A percentile compares a stretch with the other conserved stretches of the same genome.
phyloP scores from a whole-genome alignment of 2,888 invertebrate species.

The Leucozona laternaria region DNA sequence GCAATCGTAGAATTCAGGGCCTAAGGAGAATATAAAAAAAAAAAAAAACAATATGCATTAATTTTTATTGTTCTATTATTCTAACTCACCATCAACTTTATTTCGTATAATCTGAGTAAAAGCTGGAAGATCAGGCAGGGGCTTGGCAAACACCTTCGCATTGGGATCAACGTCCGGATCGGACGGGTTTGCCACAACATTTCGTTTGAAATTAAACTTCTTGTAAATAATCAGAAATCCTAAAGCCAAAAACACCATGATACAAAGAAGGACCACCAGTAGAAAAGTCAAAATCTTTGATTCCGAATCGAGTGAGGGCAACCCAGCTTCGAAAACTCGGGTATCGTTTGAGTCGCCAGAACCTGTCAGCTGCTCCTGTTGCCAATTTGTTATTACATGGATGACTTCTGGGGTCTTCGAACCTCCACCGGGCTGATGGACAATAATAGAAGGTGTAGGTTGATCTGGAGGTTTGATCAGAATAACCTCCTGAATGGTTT shows the following conservation, averaged over 20 bases:
- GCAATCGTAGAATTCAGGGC: conserved; percentile 82
- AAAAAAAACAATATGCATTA: no score
- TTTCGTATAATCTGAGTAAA: conserved; percentile 79
- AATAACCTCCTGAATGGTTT: conserved; percentile 81
- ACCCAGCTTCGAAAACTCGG: conserved; percentile 54
- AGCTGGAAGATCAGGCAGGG: conserved; percentile 81
- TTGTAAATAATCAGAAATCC: conserved; percentile 81
- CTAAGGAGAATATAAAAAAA: conserved; percentile 51
- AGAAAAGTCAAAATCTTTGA: conserved; percentile 80
- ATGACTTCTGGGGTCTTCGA: conserved; percentile 81
- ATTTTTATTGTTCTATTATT: conserved; percentile 71
- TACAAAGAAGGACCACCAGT: conserved; percentile 79
- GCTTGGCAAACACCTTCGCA: conserved; percentile 77
- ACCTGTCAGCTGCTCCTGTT: conserved; percentile 71
- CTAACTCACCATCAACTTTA: conserved; percentile 83
- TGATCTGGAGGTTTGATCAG: conserved; percentile 81
- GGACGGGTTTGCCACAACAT: neutral
- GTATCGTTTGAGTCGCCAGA: conserved; percentile 50
- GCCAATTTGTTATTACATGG: conserved; percentile 81
- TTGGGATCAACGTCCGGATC: conserved; percentile 45
- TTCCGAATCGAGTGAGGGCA: conserved; percentile 78
- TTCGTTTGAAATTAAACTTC: conserved; percentile 59
- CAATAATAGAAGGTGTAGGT: conserved; percentile 81
- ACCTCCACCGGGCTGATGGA: conserved; percentile 80
- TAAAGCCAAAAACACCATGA: conserved; percentile 80